phyloP scores from a whole-genome alignment of 2,888 invertebrate species.

The Alentia gelatinosa region DNA sequence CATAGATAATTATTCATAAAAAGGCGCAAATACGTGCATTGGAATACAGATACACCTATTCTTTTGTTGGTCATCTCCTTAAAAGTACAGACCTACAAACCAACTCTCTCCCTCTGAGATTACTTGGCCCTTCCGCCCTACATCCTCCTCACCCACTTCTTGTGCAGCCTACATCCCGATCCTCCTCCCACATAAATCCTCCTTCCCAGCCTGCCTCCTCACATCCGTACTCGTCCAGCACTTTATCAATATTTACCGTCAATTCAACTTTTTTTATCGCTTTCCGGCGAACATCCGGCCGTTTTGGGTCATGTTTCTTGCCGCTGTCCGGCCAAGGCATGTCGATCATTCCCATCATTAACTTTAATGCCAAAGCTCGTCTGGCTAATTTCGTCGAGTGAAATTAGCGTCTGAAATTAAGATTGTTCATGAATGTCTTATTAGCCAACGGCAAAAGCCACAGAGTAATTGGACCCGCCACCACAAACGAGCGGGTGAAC shows the following conservation, averaged over 20 bases:
- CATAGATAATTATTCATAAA: no score
- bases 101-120: no score
- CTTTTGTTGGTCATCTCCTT: no score
- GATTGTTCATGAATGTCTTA: background rate
- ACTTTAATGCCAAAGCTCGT: background rate
- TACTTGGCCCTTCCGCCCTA: no score
- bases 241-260: conserved; percentile 3
- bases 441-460: background rate
- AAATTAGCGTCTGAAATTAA: background rate
- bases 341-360: background rate
- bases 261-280: background rate
- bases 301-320: background rate
- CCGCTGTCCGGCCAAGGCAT: background rate
- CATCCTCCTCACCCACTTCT: no score
- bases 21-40: no score
- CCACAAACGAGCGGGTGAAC: background rate
- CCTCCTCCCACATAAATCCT: no score
- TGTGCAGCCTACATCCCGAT: no score
- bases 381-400: background rate
- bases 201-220: background rate
- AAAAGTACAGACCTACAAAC: no score
- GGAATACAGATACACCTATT: no score
- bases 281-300: background rate
- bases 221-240: background rate
- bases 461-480: background rate